A percentile compares a stretch with the other conserved stretches of the same genome.
These are phyloP conservation scores for Heterotilapia buettikoferi DNA, from an alignment of 2,113 vertebrate species.

Conservation along the genomic window DNA sequence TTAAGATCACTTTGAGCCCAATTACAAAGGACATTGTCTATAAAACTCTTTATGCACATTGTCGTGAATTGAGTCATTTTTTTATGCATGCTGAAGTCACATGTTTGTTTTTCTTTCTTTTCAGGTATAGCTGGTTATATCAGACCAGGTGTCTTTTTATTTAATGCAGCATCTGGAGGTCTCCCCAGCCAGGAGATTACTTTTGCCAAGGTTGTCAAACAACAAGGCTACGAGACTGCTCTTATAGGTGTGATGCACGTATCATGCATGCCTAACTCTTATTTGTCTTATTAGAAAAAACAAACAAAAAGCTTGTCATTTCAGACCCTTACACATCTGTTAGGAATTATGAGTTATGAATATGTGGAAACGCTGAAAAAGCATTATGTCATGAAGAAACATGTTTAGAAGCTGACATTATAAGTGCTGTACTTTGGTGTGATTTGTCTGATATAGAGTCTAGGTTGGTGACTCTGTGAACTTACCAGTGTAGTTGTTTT, in stretches of 20 bases:
- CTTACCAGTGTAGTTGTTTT: neutral
- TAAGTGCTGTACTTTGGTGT: neutral
- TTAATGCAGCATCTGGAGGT: constrained; percentile 76
- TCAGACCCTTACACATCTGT: neutral
- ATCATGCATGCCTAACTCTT: neutral
- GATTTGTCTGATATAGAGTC: neutral
- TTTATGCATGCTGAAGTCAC: neutral
- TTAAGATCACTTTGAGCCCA: neutral
- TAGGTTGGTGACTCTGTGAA: neutral
- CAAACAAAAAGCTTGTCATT: accelerated
- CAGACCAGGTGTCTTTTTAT: constrained; percentile 45
- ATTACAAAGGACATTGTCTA: neutral
- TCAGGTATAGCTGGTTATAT: constrained; percentile 45
- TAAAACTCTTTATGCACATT: neutral
- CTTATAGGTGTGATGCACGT: constrained; percentile 51
- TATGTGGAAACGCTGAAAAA: neutral
- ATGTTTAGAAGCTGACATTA: neutral
- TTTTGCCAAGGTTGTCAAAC: constrained; percentile 75
- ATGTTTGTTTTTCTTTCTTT: neutral
- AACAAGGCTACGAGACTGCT: constrained; percentile 78
- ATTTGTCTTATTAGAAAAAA: neutral
- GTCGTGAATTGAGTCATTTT: accelerated
- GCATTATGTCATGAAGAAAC: neutral
- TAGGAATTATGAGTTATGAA: neutral
- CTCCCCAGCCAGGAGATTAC: constrained; percentile 80